Conservation (phyloP, 1,140 invertebrate species). For the Grapholita molesta region DNA sequence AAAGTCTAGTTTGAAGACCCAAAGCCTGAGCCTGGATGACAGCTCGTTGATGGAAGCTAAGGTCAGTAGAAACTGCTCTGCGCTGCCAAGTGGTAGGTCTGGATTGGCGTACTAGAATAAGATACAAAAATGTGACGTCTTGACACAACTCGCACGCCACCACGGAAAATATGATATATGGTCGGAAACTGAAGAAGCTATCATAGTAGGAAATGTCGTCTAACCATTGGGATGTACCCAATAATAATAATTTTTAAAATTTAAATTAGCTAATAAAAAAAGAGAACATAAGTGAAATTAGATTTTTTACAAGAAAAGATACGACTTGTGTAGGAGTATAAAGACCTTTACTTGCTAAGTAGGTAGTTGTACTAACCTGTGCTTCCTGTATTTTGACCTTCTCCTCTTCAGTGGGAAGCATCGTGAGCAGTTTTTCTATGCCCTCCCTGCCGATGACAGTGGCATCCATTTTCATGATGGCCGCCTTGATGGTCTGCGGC, state of each 20-base stretch:
- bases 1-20: constrained; percentile 99
- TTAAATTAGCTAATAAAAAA: no score
- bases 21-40: constrained; percentile 95
- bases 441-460: constrained; percentile 99
- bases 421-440: constrained; percentile 98
- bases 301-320: no score
- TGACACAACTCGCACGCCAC: no score
- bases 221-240: no score
- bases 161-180: no score
- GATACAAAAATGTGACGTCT: no score
- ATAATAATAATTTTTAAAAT: no score
- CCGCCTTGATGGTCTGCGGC: constrained; percentile 97
- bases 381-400: constrained; percentile 97
- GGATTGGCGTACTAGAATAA: constrained; percentile 89
- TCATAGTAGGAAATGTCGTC: no score
- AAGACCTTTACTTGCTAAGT: background rate
- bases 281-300: no score
- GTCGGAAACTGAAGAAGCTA: no score
- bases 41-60: constrained; percentile 97
- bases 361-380: constrained; percentile 74
- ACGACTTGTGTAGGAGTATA: no score
- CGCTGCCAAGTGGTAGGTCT: constrained; percentile 96
- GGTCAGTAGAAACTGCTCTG: constrained; percentile 98
- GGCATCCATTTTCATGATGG: constrained; percentile 99
- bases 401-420: constrained; percentile 99